Base-by-base conservation (phyloP, 2,113 vertebrate species). In the Protomyctophum bolini region DNA sequence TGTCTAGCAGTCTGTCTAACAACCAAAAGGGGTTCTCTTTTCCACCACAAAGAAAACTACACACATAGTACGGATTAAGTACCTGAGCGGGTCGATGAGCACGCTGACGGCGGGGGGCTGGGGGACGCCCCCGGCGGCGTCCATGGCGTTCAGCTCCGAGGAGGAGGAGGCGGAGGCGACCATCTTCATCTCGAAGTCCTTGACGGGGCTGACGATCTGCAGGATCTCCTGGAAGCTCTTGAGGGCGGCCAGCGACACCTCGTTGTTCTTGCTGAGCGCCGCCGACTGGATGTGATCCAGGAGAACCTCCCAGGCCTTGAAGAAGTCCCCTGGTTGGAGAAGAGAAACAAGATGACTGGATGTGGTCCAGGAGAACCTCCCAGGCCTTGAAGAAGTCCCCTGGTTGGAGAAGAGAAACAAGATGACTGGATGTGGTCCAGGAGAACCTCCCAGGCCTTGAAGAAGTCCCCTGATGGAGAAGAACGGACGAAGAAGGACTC, bases 141-240 rank as follows among this genome's bases (percentile, higher is more conserved):
- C 95, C 87, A 97, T 93, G 12, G 92, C 94, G 59, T 95, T 92
- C 3, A 96, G 92, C 47, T 93, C 91, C 6, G 33, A 41, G 33
- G 33, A 52, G 63, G 21, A 21, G 21, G 21, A 21, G 0, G 88
- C 77, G 1, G 91, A 89, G 0, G 94, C 94, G 0, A 94, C 93
- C n/a, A n/a, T n/a, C 86, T 94, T 97, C 21, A 21, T 1, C 75
- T 98, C 98, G 0, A 88, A 92, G 85, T 99, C 98, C 88, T 94
- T 95, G 48, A 86, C 91, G 0, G 98, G 97, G 0, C 96, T 98
- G 10, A 96, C 97, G 4, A 99, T 98, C 80, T 98, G 98, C 11
- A 99, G 93, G 83, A 99, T 98, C 91, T 99, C 98, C 86, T 99
- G 98, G 77, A 99, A 99, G 89, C 97, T 99, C 91, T 99, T 99